Percentiles rank a stretch among this genome's conserved stretches.
phyloP scores from a whole-genome alignment of 2,888 invertebrate genomes.

The Ormyrus labotus region DNA sequence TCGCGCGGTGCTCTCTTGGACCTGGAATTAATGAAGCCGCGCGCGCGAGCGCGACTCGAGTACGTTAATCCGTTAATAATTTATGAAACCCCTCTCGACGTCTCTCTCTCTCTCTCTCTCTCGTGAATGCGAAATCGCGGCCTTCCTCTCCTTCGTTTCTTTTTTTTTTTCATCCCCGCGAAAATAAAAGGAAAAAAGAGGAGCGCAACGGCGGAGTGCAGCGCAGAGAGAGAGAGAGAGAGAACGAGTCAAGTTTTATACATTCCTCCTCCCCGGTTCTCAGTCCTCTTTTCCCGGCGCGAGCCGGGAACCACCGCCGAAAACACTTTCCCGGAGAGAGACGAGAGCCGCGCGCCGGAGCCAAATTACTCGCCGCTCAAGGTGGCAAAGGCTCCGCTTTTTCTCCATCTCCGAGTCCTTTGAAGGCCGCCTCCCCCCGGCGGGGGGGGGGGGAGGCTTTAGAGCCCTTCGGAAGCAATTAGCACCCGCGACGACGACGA shows the following conservation, averaged over 20 bases:
- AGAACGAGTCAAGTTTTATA: slow-evolving; percentile 22
- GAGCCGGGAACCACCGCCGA: slow-evolving; percentile 6
- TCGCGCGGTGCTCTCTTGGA: slow-evolving; percentile 31
- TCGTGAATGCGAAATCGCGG: background rate
- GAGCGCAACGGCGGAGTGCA: too few relatives aligned
- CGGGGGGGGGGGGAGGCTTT: too few relatives aligned
- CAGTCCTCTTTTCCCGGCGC: background rate
- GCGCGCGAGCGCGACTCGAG: slow-evolving; percentile 8
- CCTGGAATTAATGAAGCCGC: slow-evolving; percentile 34
- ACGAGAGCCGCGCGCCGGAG: slow-evolving; percentile 37
- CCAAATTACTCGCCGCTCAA: slow-evolving; percentile 20
- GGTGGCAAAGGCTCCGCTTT: slow-evolving; percentile 8
- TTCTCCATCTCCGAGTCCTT: slow-evolving; percentile 24
- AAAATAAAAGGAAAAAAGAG: background rate
- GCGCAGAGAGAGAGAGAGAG: background rate
- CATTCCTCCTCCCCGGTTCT: background rate
- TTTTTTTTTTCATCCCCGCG: background rate
- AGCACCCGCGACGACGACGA: slow-evolving; percentile 12
- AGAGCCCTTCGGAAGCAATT: slow-evolving; percentile 14
- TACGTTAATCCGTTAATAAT: slow-evolving; percentile 50
- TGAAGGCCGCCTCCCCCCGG: background rate
- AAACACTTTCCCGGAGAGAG: slow-evolving; percentile 22
- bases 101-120: background rate
- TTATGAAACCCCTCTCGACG: slow-evolving; percentile 31
- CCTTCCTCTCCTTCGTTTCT: background rate